Percentiles rank a stretch among this genome's conserved stretches.
These are phyloP conservation scores for Sus cebifrons DNA, from an alignment of 2,797 vertebrate species.

Conservation along the genomic window DNA sequence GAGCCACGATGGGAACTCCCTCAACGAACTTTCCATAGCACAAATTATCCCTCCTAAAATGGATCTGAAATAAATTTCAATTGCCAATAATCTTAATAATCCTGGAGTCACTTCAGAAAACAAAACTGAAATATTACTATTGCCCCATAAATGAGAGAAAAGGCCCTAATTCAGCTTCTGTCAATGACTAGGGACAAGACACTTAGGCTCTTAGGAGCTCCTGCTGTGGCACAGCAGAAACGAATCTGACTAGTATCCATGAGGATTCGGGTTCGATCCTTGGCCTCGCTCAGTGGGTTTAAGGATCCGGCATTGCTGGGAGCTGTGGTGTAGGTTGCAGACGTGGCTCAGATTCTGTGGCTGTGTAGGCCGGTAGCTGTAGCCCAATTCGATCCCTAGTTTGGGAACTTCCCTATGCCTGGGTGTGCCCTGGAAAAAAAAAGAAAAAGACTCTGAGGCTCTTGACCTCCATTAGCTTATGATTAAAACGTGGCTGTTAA, in stretches of 20 bases:
- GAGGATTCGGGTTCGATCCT: no score
- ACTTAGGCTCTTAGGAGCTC: not conserved
- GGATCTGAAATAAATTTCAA: conserved; percentile 33
- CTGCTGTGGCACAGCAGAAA: no score
- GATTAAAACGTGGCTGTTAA: not conserved
- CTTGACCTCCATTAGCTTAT: not conserved
- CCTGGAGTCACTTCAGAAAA: not conserved
- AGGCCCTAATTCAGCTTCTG: not conserved
- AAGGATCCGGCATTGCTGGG: no score
- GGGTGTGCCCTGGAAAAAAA: no score
- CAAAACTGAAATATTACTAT: not conserved
- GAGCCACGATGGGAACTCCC: no score
- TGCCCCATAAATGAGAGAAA: not conserved
- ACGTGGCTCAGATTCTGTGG: no score
- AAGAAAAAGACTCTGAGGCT: not conserved
- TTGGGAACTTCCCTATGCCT: no score
- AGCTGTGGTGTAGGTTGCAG: no score
- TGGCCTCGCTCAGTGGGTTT: no score
- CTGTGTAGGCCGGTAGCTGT: no score
- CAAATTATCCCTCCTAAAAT: conserved; percentile 13
- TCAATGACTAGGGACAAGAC: not conserved
- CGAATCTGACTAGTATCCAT: no score
- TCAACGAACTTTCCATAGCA: not conserved
- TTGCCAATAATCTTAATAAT: conserved; percentile 1
- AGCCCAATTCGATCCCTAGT: no score